phyloP scores from a whole-genome alignment of 2,888 invertebrate species.

The Folsomia candida region DNA sequence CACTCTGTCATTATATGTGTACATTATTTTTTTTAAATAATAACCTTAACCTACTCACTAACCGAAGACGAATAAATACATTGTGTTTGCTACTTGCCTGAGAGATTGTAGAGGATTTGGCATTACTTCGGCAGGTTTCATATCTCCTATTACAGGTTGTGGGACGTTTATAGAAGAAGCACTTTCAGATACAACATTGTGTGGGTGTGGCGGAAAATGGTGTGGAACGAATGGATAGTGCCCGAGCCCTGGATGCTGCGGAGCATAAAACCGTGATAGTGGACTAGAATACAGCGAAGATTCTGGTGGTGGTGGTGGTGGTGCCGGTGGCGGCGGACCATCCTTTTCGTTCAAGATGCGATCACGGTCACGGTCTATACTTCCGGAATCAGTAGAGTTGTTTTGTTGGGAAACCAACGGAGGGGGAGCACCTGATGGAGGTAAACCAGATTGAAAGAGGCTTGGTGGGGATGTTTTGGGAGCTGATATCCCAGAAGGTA shows the following conservation, averaged over 20 bases:
- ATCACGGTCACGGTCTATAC: constrained; percentile 24
- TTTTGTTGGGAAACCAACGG: constrained; percentile 14
- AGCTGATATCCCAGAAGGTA: constrained; percentile 33
- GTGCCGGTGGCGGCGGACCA: constrained; percentile 22
- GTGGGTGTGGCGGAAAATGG: constrained; percentile 35
- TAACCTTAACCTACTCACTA: too few species aligned
- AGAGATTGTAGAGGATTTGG: constrained; percentile 73
- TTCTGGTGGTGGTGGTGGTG: constrained; percentile 35
- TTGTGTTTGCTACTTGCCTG: too few species aligned
- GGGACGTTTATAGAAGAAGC: constrained; percentile 6
- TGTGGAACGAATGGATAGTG: constrained; percentile 36
- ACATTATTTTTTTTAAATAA: too few species aligned
- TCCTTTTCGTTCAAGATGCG: not conserved
- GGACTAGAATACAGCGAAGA: constrained; percentile 48
- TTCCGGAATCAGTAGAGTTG: constrained; percentile 43
- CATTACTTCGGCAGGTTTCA: constrained; percentile 41
- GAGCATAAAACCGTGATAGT: constrained; percentile 45
- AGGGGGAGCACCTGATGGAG: constrained; percentile 25
- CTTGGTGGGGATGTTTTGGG: constrained; percentile 41
- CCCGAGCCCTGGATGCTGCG: constrained; percentile 30
- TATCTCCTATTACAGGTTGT: constrained; percentile 21
- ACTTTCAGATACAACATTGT: constrained; percentile 21
- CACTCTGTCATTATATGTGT: too few species aligned
- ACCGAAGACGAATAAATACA: too few species aligned
- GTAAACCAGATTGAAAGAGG: constrained; percentile 33